These are phyloP conservation scores for Malurus alboscapulatus DNA, from an alignment of 2,113 vertebrate genomes.

Conservation along the genomic window DNA sequence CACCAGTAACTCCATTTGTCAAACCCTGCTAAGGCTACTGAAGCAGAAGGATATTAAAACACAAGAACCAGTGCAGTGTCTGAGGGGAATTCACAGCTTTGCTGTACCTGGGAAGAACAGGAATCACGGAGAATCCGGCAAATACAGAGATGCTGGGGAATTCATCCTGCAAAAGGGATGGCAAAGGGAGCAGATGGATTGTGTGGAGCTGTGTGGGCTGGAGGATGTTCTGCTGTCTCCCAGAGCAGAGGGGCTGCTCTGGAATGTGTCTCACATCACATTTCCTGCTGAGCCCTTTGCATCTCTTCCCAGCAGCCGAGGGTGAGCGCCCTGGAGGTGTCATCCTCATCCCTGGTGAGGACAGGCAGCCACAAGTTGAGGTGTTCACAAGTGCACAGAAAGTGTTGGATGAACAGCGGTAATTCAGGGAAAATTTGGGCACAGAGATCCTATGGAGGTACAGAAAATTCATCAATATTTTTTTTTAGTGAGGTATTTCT, in stretches of 20 bases:
- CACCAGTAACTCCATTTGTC: not conserved
- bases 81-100: not conserved
- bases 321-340: not conserved
- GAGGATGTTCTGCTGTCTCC: conserved; percentile 8
- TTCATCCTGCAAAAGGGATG: not conserved
- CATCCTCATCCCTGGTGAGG: not conserved
- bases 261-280: not conserved
- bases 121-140: conserved; percentile 5
- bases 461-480: not conserved
- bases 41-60: conserved; percentile 29
- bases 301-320: not conserved
- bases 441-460: not conserved
- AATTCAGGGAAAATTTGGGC: not conserved
- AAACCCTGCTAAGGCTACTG: conserved; percentile 24
- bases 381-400: not conserved
- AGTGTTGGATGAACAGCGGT: not conserved
- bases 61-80: not conserved
- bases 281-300: not conserved
- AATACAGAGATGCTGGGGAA: not conserved
- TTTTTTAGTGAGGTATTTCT: not conserved
- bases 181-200: conserved; percentile 9
- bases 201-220: not conserved
- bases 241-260: not conserved
- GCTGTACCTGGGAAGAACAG: conserved; percentile 36
- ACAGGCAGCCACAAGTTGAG: not conserved